phyloP scores from a whole-genome alignment of 2,797 vertebrate genomes.

The Sebastes melanostomus region DNA sequence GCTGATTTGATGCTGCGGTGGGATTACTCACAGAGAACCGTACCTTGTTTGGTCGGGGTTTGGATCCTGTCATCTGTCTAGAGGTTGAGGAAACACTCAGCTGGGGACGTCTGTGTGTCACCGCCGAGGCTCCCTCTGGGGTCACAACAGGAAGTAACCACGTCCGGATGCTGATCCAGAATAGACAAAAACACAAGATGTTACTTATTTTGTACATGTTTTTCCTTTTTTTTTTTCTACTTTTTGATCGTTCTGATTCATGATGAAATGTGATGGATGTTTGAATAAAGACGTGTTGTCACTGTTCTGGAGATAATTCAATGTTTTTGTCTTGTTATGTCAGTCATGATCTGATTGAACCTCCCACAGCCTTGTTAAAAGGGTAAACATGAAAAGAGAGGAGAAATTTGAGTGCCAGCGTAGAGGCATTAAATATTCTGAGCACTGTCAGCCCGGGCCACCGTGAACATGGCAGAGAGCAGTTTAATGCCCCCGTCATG shows the following conservation, averaged over 20 bases:
- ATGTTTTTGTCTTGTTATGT: slow-evolving; percentile 60
- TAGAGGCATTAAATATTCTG: slow-evolving; percentile 58
- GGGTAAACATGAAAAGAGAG: slow-evolving; percentile 71
- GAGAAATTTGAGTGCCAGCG: slow-evolving; percentile 48
- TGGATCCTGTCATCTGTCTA: slow-evolving; percentile 24
- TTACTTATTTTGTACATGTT: slow-evolving; percentile 40
- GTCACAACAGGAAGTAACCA: slow-evolving; percentile 56
- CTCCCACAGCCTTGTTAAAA: slow-evolving; percentile 57
- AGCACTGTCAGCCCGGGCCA: slow-evolving; percentile 41
- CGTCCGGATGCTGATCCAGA: slow-evolving; percentile 44
- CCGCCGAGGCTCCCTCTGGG: slow-evolving; percentile 24
- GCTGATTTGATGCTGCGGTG: slow-evolving; percentile 41
- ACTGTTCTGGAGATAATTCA: slow-evolving; percentile 35
- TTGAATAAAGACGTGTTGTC: slow-evolving; percentile 73
- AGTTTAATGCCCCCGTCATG: slow-evolving; percentile 43
- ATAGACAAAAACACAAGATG: slow-evolving; percentile 20
- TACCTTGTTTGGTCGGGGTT: slow-evolving; percentile 52
- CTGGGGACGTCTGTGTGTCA: slow-evolving; percentile 3
- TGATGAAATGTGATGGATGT: slow-evolving; percentile 57
- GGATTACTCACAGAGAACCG: slow-evolving; percentile 17
- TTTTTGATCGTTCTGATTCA: slow-evolving; percentile 46
- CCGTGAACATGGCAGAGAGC: slow-evolving; percentile 8
- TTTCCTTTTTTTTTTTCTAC: slow-evolving; percentile 24
- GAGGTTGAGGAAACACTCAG: slow-evolving; percentile 43
- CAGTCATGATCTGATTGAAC: slow-evolving; percentile 61